Percentiles rank a stretch among this genome's conserved stretches.
Evolutionary conservation across 2,113 vertebrate species (phyloP).

Genomic region (Labrus mixtus): DNA sequence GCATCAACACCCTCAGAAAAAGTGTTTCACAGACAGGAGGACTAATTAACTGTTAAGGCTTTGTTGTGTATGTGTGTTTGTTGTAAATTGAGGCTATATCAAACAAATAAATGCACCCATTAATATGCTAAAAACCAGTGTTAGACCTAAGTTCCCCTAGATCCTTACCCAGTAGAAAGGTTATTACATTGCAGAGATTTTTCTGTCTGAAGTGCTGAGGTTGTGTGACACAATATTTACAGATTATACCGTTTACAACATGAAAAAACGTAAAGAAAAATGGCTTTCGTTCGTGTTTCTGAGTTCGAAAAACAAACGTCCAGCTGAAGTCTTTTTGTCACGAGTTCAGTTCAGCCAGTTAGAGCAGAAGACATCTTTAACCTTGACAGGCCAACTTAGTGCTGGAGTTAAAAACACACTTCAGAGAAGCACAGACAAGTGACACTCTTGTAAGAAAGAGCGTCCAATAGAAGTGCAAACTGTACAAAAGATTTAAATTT

Average conservation of each 20-base stretch:
- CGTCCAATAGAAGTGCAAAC: slow-evolving; percentile 59
- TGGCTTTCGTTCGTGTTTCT: slow-evolving; percentile 24
- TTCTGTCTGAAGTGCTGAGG: slow-evolving; percentile 67
- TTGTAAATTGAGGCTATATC: slow-evolving; percentile 53
- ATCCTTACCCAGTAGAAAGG: slow-evolving; percentile 21
- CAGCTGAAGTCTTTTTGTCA: neutral
- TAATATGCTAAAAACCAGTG: slow-evolving; percentile 21
- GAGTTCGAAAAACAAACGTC: slow-evolving; percentile 5
- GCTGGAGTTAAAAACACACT: slow-evolving; percentile 53
- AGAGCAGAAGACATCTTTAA: slow-evolving; percentile 11
- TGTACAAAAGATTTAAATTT: slow-evolving; percentile 63
- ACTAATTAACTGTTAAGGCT: slow-evolving; percentile 65
- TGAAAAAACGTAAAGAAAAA: slow-evolving; percentile 22
- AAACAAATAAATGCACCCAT: slow-evolving; percentile 42
- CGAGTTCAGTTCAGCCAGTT: neutral
- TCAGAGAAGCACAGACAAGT: slow-evolving; percentile 62
- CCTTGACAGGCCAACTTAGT: slow-evolving; percentile 26
- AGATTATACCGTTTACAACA: slow-evolving; percentile 22
- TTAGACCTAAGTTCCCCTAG: neutral
- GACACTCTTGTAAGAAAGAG: slow-evolving; percentile 54
- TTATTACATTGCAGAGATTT: slow-evolving; percentile 46
- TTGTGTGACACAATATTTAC: slow-evolving; percentile 41
- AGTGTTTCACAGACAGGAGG: slow-evolving; percentile 31
- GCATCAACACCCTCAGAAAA: slow-evolving; percentile 2
- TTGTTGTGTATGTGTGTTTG: slow-evolving; percentile 38